Base-by-base conservation (phyloP, 2,113 vertebrate species). In the Aegithalos caudatus region DNA sequence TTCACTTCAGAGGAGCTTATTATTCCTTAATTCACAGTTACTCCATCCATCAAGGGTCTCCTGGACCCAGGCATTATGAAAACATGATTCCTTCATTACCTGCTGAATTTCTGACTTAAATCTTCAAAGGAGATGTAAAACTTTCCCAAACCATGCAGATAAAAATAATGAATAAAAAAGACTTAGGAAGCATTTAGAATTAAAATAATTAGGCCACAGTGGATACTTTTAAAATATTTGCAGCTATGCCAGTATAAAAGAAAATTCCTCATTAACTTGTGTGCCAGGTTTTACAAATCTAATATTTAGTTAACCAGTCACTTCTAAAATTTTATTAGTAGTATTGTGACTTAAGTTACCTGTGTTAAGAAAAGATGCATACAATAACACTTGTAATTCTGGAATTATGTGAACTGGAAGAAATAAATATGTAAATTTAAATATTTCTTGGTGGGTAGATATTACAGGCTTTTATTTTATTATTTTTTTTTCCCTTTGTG, bases 11-110 rank as follows among this genome's bases (percentile, higher is more conserved):
- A 97, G 92, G 37, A 95, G 88, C 54, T 96, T 96, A 96, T 96
- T 97, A 97, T 92, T 96, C 73, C 90, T 96, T 97, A 90, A 95
- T 97, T 97, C 96, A 95, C 90, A 97, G 95, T 97, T 97, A 94
- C 44, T 65, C 50, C 87, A 95, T 96, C 94, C 96, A 97, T 97
- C 87, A 96, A 97, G 96, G 94, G 86, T 73, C 88, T 96, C 58
- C 66, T 95, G 84, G 74, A 92, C 78, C 72, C 67, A 94, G 87
- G 71, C 57, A 66, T 97, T 97, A 94, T 80, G 94, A 97, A 97
- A 98, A 97, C 92, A 94, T 78, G 92, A 97, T 90, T 60, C 72
- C 67, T 97, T 70, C 80, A 90, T 97, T 97, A 97, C 91, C 96
- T 96, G 65, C 74, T 95, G 37, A 69, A 94, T 96, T 98, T 97